A percentile compares a stretch with the other conserved stretches of the same genome.
Conservation (phyloP, 2,888 invertebrate genomes). For the Fragum sueziense region DNA sequence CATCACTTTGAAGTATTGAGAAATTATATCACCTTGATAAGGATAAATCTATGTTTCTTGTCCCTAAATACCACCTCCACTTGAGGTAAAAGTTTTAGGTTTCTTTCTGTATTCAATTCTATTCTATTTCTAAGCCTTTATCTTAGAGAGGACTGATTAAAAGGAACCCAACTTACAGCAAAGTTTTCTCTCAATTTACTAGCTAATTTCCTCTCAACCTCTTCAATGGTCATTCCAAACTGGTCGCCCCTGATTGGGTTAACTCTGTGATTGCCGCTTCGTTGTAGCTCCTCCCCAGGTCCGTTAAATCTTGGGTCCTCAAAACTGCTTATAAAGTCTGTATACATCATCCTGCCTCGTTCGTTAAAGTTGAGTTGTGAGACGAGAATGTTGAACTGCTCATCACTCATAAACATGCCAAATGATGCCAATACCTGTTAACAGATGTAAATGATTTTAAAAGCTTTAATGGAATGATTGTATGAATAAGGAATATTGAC, state of each 20-base stretch:
- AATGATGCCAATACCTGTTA: slow-evolving; percentile 74
- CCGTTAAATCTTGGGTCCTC: slow-evolving; percentile 73
- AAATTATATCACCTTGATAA: too few relatives aligned
- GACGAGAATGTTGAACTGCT: slow-evolving; percentile 76
- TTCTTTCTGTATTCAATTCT: too few relatives aligned
- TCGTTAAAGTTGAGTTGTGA: slow-evolving; percentile 70
- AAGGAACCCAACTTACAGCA: slow-evolving; percentile 68
- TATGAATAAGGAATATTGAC: too few relatives aligned
- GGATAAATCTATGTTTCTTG: too few relatives aligned
- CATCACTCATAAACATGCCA: slow-evolving; percentile 76
- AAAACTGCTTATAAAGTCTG: slow-evolving; percentile 77
- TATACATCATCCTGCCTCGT: slow-evolving; percentile 75
- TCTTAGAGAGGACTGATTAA: too few relatives aligned
- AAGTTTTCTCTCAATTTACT: slow-evolving; percentile 80
- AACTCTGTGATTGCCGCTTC: slow-evolving; percentile 77
- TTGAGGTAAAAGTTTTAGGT: too few relatives aligned
- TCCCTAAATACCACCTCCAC: too few relatives aligned
- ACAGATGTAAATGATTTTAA: too few relatives aligned
- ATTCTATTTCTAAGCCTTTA: too few relatives aligned
- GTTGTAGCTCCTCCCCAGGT: slow-evolving; percentile 64
- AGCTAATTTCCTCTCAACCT: slow-evolving; percentile 74
- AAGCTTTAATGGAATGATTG: too few relatives aligned
- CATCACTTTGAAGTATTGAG: too few relatives aligned
- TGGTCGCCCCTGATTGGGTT: slow-evolving; percentile 80
- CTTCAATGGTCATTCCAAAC: slow-evolving; percentile 75